phyloP scores from a whole-genome alignment of 2,888 invertebrate genomes.

The Argyresthia albistria region DNA sequence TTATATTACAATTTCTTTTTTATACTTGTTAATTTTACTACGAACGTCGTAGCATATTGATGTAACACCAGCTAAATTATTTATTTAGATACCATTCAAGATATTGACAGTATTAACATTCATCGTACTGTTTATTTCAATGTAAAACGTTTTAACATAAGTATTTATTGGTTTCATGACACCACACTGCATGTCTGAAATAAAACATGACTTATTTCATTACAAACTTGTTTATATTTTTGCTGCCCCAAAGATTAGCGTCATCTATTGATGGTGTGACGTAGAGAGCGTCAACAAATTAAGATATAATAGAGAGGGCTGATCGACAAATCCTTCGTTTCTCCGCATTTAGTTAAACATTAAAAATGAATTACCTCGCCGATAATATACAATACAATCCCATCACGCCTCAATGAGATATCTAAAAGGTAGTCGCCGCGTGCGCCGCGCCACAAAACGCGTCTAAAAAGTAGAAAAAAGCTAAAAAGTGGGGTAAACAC shows the following conservation, averaged over 20 bases:
- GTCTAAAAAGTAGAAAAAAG: constrained; percentile 59
- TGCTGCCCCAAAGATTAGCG: no score
- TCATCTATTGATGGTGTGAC: constrained; percentile 9
- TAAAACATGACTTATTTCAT: not conserved
- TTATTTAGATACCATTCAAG: no score
- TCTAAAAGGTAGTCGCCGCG: constrained; percentile 52
- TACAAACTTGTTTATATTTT: not conserved
- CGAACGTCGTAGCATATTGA: no score
- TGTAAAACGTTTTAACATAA: not conserved
- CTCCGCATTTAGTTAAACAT: constrained; percentile 55
- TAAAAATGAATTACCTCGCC: constrained; percentile 57
- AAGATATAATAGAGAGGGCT: constrained; percentile 20
- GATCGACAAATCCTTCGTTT: constrained; percentile 36
- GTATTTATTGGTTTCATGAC: not conserved
- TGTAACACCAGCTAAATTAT: no score
- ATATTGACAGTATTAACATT: no score
- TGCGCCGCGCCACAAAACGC: constrained; percentile 58
- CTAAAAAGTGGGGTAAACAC: constrained; percentile 71
- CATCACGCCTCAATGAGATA: constrained; percentile 51
- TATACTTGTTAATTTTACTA: no score
- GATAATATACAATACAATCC: constrained; percentile 44
- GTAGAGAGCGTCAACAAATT: constrained; percentile 24
- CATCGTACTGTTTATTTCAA: not conserved
- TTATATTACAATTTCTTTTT: no score
- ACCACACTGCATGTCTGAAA: not conserved